Base-by-base conservation (phyloP, 2,888 invertebrate species). In the Drosophila melanosoma region DNA sequence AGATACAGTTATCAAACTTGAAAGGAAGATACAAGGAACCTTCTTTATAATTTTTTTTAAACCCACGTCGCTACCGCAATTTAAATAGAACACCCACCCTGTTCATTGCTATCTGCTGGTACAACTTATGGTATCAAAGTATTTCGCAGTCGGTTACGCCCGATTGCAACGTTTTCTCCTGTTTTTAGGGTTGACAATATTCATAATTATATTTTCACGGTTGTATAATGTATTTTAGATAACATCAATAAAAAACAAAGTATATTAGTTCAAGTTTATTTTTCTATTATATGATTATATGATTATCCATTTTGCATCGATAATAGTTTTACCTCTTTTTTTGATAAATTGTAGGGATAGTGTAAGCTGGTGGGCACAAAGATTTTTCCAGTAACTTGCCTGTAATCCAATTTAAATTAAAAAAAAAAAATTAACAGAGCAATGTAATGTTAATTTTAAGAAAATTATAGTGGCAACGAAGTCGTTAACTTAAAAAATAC, bases 341-440 rank as follows among this genome's bases (percentile, higher is more conserved):
- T 89, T 1, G 92, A 91, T 94, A 70, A 93, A 91, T 87, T 92
- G 63, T 91, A 92, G 3, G 92, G 93, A 68, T 89, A 91, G 61
- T 86, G 85, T 20, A 89, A 65, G 17, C 90, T 83, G 17, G 93
- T 93, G 0, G 92, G 90, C 0, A 92, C 92, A 76, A 87, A 92
- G 36, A 92, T 73, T 62, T 92, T 92, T 2, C 92, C 92, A 11
- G 60, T 42, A 20, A 92, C 80, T 58, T 86, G 60, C 5, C 92
- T 92, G 83, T 42, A 20, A 68, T 69, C 15, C 20, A n/a, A 35
- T 23, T 23, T 11, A 0, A 42, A n/a, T 20, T 57, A 15, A 57
- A 2, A 1, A 38, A 2, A 1, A 38, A 7, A 54, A 38, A 11
- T 6, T 23, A n/a, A 26, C 38, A 29, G 12, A 5, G n/a, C 38